Evolutionary conservation across 2,797 vertebrate genomes (phyloP), one percentile per base, ranked within the genome.

Genomic region (Betta splendens): DNA sequence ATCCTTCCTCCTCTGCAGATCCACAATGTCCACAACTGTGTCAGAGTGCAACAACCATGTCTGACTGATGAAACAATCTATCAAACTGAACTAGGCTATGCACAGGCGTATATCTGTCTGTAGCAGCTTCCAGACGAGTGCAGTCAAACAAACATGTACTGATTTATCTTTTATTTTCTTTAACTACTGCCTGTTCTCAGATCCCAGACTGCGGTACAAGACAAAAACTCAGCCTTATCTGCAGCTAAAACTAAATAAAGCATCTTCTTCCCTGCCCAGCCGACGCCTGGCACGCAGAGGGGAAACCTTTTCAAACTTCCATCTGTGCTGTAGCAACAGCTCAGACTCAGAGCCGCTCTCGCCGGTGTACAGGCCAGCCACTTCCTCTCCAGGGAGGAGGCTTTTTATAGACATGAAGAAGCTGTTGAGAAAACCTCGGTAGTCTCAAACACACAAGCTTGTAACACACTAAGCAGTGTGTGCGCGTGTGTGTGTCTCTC

Each of bases 371-470:
- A 31, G 70, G 56, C 77, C 64, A 64, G 74, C 64, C 76, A 81
- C 80, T 81, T 85, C 80, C 82, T 83, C 80, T 72, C 76, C 31
- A 33, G 75, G 69, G 81, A 79, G 12, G 40, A 23, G 49, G 75
- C 73, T 81, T 83, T 74, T 78, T 84, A 75, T 71, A 84, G 81
- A 75, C 26, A 64, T 31, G 17, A 75, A 82, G 43, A 68, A 65
- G 62, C 73, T 64, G 75, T 54, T 64, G 42, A 61, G 50, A 82
- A 69, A 75, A 64, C 72, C 67, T 75, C 64, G 44, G 65, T 18
- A 52, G 49, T 52, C 56, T 38, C 58, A 28, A 29, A 47, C 64
- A 61, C 25, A 53, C 46, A 45, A 26, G 37, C 25, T 3, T 0
- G 52, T 40, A 44, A 59, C 28, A 54, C 38, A 38, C 39, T 65